Base-by-base conservation (phyloP, 2,888 invertebrate genomes). In the Frankliniella fusca region DNA sequence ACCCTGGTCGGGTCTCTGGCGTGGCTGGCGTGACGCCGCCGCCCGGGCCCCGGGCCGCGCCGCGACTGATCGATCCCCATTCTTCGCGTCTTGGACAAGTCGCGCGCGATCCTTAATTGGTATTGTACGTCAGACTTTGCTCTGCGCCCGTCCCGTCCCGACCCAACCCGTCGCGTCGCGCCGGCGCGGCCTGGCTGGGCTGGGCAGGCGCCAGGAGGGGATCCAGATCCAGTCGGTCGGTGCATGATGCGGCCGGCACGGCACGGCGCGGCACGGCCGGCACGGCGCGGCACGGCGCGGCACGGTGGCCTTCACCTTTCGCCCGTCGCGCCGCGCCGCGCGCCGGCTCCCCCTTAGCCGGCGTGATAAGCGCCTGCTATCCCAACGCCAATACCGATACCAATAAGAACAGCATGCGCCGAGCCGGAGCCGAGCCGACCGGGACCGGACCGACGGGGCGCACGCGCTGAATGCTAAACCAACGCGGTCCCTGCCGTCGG, bases 211-310 rank as follows among this genome's bases (percentile, higher is more conserved):
- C 38, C 18, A 54, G 70, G 23, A n/a, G 70, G 70, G 70, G 27
- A 76, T 76, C 70, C 70, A 76, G 70, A 76, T 76, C 27, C 70
- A 76, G 70, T 76, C 70, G 27, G 70, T 76, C 70, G 27, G 23
- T 23, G 12, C 12, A 23, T 27, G 70, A 23, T 27, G 23, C 27
- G 70, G n/a, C 70, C 70, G n/a, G n/a, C 70, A 70, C 70, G n/a
- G n/a, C n/a, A n/a, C n/a, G n/a, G n/a, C n/a, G n/a, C n/a, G n/a
- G n/a, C n/a, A n/a, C n/a, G n/a, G n/a, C n/a, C n/a, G n/a, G n/a
- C n/a, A n/a, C n/a, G n/a, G n/a, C n/a, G n/a, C n/a, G n/a, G n/a
- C n/a, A n/a, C n/a, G n/a, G n/a, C n/a, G n/a, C n/a, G 38, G 38
- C 38, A 38, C 5, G 38, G 38, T 38, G 38, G 38, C 38, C 38